Percentiles rank a stretch among this genome's conserved stretches.
These are phyloP conservation scores for Merops nubicus DNA, from an alignment of 2,113 vertebrate species.

Conservation along the genomic window DNA sequence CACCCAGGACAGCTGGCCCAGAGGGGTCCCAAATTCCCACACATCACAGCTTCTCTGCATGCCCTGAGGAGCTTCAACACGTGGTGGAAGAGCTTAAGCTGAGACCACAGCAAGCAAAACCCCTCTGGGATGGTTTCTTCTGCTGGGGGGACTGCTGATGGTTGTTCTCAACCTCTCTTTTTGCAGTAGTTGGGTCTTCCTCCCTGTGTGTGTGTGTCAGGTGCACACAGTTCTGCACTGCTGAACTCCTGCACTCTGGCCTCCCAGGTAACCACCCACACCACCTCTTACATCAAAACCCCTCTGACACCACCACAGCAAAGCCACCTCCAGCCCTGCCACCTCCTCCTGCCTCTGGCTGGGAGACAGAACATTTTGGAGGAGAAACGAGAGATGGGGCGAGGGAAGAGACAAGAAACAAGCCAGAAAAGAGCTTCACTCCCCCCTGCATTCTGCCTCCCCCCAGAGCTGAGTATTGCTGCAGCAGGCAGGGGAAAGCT, in stretches of 20 bases:
- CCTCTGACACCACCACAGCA: background rate
- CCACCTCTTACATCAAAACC: background rate
- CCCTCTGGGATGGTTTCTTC: background rate
- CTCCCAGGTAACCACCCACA: background rate
- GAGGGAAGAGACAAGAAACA: background rate
- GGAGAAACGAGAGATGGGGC: background rate
- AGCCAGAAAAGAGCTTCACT: background rate
- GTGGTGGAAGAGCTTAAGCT: background rate
- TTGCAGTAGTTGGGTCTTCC: background rate
- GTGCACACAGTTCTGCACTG: background rate
- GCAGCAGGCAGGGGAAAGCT: background rate
- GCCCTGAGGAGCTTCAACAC: background rate
- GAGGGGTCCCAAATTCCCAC: background rate
- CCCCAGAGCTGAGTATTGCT: background rate
- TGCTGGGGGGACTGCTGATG: background rate
- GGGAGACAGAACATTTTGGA: background rate
- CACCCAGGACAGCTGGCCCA: background rate
- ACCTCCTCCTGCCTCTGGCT: background rate
- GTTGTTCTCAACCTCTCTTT: background rate
- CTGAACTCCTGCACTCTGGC: background rate
- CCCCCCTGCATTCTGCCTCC: background rate
- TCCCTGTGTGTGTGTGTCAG: rapidly evolving
- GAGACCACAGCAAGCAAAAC: background rate
- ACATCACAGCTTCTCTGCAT: background rate
- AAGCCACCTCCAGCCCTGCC: background rate